phyloP scores from a whole-genome alignment of 2,113 vertebrate genomes.

The Natator depressus region DNA sequence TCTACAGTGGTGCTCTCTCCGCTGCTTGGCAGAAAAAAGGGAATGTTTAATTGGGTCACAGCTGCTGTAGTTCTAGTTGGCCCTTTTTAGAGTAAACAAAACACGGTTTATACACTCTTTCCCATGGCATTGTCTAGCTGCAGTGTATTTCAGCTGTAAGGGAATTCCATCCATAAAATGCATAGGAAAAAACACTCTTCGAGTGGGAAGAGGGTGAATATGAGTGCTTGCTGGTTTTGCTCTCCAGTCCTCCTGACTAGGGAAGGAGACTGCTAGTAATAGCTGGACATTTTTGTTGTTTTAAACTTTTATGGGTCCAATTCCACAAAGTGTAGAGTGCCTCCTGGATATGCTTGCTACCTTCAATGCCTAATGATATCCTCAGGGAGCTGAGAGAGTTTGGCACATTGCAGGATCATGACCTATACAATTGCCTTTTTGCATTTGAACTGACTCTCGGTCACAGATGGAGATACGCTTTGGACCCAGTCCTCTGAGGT shows the following conservation, averaged over 20 bases:
- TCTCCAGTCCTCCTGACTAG: rapidly evolving
- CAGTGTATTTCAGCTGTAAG: not conserved
- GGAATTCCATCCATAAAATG: not conserved
- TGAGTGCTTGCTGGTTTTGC: not conserved
- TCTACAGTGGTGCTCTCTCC: not conserved
- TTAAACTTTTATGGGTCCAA: not conserved
- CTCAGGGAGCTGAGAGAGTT: not conserved
- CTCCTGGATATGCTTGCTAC: not conserved
- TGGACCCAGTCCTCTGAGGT: rapidly evolving
- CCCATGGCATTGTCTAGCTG: not conserved
- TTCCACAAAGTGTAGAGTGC: not conserved
- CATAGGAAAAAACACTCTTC: not conserved
- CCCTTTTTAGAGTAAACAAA: not conserved
- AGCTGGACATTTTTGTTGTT: not conserved
- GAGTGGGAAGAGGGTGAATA: not conserved
- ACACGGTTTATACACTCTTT: not conserved
- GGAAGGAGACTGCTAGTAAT: not conserved
- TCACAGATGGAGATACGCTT: not conserved
- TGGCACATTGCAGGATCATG: not conserved
- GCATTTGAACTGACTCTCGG: not conserved
- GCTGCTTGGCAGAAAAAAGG: not conserved
- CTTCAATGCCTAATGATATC: not conserved
- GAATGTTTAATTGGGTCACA: not conserved
- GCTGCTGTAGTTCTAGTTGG: not conserved
- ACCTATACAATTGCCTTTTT: not conserved